phyloP scores from a whole-genome alignment of 2,888 invertebrate genomes.

The Cephus pulcher region DNA sequence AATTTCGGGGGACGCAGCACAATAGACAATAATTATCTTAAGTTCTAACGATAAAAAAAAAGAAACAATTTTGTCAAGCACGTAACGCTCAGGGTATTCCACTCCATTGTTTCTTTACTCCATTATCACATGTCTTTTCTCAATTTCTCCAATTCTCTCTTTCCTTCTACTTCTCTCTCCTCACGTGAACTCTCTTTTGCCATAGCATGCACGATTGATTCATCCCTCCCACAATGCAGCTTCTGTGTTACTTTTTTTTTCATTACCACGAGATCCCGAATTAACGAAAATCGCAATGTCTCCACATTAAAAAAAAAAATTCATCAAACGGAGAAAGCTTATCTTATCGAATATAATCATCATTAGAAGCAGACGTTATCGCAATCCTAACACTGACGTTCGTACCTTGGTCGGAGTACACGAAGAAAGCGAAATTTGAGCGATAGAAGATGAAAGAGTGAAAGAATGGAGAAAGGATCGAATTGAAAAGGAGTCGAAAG shows the following conservation, averaged over 20 bases:
- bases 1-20: constrained; percentile 52
- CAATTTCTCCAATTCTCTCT: neutral
- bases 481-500: constrained; percentile 19
- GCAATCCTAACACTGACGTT: neutral
- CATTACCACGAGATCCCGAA: neutral
- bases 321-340: neutral
- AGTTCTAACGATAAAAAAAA: constrained; percentile 53
- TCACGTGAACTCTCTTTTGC: neutral
- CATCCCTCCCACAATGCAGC: neutral
- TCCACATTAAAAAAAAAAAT: neutral
- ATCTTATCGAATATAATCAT: neutral
- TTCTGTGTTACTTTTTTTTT: neutral
- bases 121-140: neutral
- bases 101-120: constrained; percentile 8
- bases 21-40: constrained; percentile 52
- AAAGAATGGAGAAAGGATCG: constrained; percentile 21
- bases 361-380: neutral
- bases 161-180: neutral
- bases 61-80: constrained; percentile 49
- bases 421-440: constrained; percentile 27
- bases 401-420: neutral
- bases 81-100: constrained; percentile 4
- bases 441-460: constrained; percentile 20
- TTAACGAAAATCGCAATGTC: neutral
- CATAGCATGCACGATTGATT: neutral